phyloP scores from a whole-genome alignment of 2,888 invertebrate species.

The Limnephilus marmoratus region DNA sequence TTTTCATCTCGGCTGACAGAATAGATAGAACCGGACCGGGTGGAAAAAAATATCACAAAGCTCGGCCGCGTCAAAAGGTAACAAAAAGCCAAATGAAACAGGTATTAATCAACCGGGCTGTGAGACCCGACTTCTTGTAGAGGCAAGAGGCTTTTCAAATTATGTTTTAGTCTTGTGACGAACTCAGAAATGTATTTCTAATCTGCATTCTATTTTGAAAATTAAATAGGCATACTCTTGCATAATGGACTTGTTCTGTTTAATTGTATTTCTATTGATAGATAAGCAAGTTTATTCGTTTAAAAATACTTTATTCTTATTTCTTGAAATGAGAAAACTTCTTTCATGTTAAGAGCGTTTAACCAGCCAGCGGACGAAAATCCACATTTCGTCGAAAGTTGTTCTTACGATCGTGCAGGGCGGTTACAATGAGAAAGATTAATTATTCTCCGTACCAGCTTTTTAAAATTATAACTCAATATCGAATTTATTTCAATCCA shows the following conservation, averaged over 20 bases:
- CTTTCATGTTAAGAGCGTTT: no score
- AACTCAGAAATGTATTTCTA: not conserved
- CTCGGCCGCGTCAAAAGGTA: conserved; percentile 37
- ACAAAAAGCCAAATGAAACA: conserved; percentile 50
- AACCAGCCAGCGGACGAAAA: no score
- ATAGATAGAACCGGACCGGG: conserved; percentile 53
- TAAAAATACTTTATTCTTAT: no score
- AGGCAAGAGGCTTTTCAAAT: not conserved
- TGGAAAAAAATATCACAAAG: conserved; percentile 45
- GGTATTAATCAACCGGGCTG: conserved; percentile 53
- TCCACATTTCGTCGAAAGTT: no score
- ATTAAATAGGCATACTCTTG: not conserved
- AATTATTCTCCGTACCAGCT: no score
- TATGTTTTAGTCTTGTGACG: not conserved
- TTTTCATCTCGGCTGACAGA: conserved; percentile 64
- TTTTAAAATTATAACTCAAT: no score
- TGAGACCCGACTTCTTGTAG: conserved; percentile 34
- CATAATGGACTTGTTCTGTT: not conserved
- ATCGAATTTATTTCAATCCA: no score
- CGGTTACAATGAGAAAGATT: no score
- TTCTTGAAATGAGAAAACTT: not conserved
- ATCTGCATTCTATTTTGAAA: not conserved
- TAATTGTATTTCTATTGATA: not conserved
- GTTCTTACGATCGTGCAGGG: no score
- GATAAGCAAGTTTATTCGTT: not conserved